phyloP scores from a whole-genome alignment of 2,888 invertebrate species.

The Ophion obscuratus region DNA sequence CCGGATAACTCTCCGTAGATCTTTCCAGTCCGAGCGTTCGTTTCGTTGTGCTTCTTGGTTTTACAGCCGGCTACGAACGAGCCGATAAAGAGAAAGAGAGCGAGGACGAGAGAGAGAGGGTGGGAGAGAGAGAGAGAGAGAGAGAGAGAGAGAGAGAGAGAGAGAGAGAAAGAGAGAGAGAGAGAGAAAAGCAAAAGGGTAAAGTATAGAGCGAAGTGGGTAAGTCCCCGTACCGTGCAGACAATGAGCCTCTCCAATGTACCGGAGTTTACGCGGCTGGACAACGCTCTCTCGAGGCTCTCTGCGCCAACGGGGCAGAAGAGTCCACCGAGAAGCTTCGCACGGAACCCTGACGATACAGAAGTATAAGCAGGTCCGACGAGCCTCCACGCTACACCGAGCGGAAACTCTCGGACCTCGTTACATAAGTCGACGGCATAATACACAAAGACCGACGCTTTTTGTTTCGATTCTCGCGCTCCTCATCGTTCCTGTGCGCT shows the following conservation, averaged over 20 bases:
- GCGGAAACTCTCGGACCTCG: slow-evolving; percentile 76
- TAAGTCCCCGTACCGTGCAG: slow-evolving; percentile 53
- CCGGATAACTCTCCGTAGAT: slow-evolving; percentile 29
- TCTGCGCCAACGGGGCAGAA: slow-evolving; percentile 24
- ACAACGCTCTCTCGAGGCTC: slow-evolving; percentile 49
- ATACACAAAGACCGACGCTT: slow-evolving; percentile 54
- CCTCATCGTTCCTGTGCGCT: slow-evolving; percentile 41
- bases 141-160: neutral
- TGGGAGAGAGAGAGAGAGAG: neutral
- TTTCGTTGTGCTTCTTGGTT: slow-evolving; percentile 51
- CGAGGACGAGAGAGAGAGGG: neutral
- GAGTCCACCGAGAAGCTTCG: slow-evolving; percentile 37
- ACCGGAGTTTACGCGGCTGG: slow-evolving; percentile 58
- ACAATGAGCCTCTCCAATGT: slow-evolving; percentile 64
- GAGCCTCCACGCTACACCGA: slow-evolving; percentile 77
- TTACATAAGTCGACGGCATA: slow-evolving; percentile 77
- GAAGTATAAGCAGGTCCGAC: slow-evolving; percentile 42
- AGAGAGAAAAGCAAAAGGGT: neutral
- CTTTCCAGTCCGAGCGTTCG: slow-evolving; percentile 49
- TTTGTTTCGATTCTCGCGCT: slow-evolving; percentile 49
- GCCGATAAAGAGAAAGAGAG: slow-evolving; percentile 15
- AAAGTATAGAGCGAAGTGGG: slow-evolving; percentile 45
- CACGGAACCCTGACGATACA: slow-evolving; percentile 10
- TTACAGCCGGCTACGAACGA: slow-evolving; percentile 27
- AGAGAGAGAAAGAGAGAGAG: neutral